Conservation (phyloP, 2,113 vertebrate genomes). For the Machaerirhynchus nigripectus region DNA sequence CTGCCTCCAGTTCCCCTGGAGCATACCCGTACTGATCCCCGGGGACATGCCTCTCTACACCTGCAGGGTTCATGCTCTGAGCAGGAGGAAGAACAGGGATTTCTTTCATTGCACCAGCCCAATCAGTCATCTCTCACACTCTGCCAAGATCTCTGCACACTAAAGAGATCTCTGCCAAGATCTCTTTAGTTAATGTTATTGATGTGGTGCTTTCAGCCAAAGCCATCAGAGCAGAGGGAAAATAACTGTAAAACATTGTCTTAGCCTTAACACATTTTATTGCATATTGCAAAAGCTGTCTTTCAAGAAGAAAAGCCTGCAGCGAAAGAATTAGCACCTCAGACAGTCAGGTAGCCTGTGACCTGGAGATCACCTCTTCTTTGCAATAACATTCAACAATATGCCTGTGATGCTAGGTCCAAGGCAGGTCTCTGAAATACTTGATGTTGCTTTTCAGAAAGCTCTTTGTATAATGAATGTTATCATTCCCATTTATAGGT, state of each 20-base stretch:
- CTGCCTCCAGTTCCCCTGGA: background rate
- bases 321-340: background rate
- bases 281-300: background rate
- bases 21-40: fast-evolving
- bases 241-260: background rate
- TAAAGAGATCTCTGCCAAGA: too few relatives aligned
- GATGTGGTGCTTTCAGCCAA: background rate
- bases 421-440: background rate
- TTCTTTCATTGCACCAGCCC: background rate
- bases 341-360: fast-evolving
- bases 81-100: background rate
- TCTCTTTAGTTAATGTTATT: background rate
- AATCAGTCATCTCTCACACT: background rate
- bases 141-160: background rate
- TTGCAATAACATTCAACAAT: background rate
- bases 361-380: background rate
- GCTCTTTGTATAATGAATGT: background rate
- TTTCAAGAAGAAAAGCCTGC: background rate
- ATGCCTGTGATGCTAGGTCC: background rate
- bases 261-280: background rate
- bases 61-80: background rate
- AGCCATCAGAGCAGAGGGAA: background rate
- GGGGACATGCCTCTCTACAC: background rate
- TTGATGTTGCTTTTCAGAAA: background rate
- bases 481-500: background rate